Conservation (phyloP, 2,797 vertebrate genomes). For the Oreortyx pictus region DNA sequence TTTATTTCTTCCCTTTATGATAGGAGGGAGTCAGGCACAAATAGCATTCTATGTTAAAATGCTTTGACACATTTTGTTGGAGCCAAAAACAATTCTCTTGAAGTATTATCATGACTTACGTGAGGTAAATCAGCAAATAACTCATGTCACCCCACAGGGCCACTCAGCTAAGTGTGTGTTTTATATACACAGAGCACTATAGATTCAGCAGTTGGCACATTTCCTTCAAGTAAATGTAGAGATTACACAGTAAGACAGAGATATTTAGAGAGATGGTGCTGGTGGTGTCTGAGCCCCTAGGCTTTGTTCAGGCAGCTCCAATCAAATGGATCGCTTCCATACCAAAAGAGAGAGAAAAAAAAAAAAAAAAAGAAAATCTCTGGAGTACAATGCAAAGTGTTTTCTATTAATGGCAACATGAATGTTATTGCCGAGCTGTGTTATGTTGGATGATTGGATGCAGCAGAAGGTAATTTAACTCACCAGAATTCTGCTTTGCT, state of each 20-base stretch:
- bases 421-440: background rate
- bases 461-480: constrained; percentile 57
- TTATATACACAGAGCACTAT: constrained; percentile 4
- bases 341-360: background rate
- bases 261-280: constrained; percentile 49
- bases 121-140: constrained; percentile 58
- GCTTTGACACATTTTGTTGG: constrained; percentile 36
- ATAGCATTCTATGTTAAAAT: constrained; percentile 34
- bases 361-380: background rate
- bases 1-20: background rate
- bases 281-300: constrained; percentile 54
- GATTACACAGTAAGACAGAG: constrained; percentile 43
- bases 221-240: constrained; percentile 24
- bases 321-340: constrained; percentile 48
- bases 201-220: constrained; percentile 22
- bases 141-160: constrained; percentile 41
- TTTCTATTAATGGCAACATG: constrained; percentile 47
- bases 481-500: constrained; percentile 46
- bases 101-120: constrained; percentile 58
- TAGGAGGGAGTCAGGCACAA: fast-evolving
- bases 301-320: constrained; percentile 66
- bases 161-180: constrained; percentile 25
- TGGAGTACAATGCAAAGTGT: constrained; percentile 13
- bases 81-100: constrained; percentile 40
- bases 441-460: constrained; percentile 15